A percentile compares a stretch with the other conserved stretches of the same genome.
phyloP scores from a whole-genome alignment of 1,140 invertebrate species.

The Drosophila nebulosa region DNA sequence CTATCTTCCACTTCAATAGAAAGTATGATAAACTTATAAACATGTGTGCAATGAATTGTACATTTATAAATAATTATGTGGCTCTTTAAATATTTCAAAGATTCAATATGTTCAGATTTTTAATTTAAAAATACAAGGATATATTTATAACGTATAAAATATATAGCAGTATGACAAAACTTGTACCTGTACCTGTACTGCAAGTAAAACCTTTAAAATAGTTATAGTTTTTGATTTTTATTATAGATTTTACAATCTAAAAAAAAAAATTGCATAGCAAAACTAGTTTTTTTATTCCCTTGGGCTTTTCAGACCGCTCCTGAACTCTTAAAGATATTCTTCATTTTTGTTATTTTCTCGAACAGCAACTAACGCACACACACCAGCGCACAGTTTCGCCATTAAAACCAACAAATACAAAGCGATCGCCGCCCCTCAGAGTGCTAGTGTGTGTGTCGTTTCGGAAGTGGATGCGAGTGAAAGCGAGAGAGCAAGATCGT shows the following conservation, averaged over 20 bases:
- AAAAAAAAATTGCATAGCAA: too few species aligned
- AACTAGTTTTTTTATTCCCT: too few species aligned
- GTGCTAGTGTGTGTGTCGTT: conserved; percentile 25
- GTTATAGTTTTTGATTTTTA: too few species aligned
- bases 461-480: neutral
- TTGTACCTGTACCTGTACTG: too few species aligned
- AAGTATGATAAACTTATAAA: neutral
- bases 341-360: conserved; percentile 68
- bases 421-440: conserved; percentile 55
- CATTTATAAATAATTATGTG: neutral
- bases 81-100: neutral
- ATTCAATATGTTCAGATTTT: too few species aligned
- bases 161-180: too few species aligned
- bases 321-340: conserved; percentile 56
- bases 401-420: conserved; percentile 73
- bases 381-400: conserved; percentile 53
- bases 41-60: too few species aligned
- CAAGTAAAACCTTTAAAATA: too few species aligned
- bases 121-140: too few species aligned
- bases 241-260: too few species aligned
- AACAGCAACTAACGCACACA: conserved; percentile 30
- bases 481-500: conserved; percentile 37
- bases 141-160: too few species aligned
- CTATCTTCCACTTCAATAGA: neutral
- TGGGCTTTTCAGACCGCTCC: too few species aligned